Evolutionary conservation across 2,888 invertebrate genomes (phyloP).

Genomic region (Eilema caniola): DNA sequence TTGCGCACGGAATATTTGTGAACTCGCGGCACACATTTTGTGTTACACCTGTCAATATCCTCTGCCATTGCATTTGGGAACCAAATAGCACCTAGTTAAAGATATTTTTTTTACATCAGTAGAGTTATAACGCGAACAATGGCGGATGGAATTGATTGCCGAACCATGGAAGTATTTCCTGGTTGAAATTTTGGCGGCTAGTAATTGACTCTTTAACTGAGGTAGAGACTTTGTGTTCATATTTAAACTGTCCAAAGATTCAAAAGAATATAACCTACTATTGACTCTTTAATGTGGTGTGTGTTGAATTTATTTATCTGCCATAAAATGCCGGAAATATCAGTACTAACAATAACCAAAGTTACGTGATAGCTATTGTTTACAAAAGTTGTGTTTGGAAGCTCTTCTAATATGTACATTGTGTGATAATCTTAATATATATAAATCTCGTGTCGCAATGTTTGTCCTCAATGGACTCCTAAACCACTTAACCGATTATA

Average conservation of each 20-base stretch:
- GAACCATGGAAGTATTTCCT: constrained; percentile 42
- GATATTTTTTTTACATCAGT: constrained; percentile 58
- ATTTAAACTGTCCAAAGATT: not conserved
- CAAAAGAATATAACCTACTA: not conserved
- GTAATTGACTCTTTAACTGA: not conserved
- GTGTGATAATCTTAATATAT: not conserved
- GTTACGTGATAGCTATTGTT: not conserved
- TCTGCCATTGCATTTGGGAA: not conserved
- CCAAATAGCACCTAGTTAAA: constrained; percentile 7
- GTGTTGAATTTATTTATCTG: not conserved
- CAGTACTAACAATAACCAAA: not conserved
- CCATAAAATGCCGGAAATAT: not conserved
- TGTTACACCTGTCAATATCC: not conserved
- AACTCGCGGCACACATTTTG: not conserved
- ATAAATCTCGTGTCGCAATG: too few species aligned
- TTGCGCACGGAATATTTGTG: not conserved
- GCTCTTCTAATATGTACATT: not conserved
- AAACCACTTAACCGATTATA: too few species aligned
- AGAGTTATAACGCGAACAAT: constrained; percentile 54
- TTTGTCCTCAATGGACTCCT: too few species aligned
- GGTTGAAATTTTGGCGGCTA: constrained; percentile 24
- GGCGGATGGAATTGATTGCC: constrained; percentile 57
- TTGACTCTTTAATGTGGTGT: not conserved
- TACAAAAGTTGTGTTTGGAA: not conserved
- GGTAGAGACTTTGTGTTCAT: not conserved